Evolutionary conservation across 1,140 invertebrate species (phyloP), one percentile per base, ranked within the genome.

Genomic region (Atta texana): DNA sequence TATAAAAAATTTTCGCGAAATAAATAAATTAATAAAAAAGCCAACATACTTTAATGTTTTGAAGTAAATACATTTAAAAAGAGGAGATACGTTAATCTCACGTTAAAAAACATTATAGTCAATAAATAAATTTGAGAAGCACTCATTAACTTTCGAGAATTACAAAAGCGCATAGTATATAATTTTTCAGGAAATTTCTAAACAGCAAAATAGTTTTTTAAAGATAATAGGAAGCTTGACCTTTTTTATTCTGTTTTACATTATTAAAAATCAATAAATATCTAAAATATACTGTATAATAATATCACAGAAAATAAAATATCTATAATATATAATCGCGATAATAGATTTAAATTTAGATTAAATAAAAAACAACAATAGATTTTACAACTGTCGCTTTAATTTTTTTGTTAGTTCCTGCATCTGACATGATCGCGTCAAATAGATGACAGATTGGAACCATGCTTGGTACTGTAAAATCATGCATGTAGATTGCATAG

Each of bases 1-100:
- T 51, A 49, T 66, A 34, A 78, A 34, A 78, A 78, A 68, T 78
- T 66, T 39, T 69, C 28, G 28, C 49, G 28, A 53, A 68, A 69
- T 51, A 7, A 21, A 21, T 3, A 8, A 2, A 64, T 49, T 3
- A 44, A 10, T 12, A 77, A 64, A 63, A 76, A 75, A 21, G 5
- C 16, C 21, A 49, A 63, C n/a, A n/a, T 77, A 77, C 6, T 63
- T 77, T 8, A 76, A 76, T 76, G 16, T 77, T 28, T 14, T 14
- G 53, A 75, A 12, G 16, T 28, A 44, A 63, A 44, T 44, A 44
- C 8, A 31, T 77, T 68, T 39, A 68, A 68, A 44, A 57, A 7
- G n/a, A 21, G n/a, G 7, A n/a, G 6, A 3, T 2, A 21, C 53
- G 18, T 71, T 71, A 57, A 55, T 24, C 6, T 18, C 21, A 44